Evolutionary conservation across 2,797 vertebrate genomes (phyloP), one percentile per base, ranked within the genome.

Genomic region (Remorina albescens): DNA sequence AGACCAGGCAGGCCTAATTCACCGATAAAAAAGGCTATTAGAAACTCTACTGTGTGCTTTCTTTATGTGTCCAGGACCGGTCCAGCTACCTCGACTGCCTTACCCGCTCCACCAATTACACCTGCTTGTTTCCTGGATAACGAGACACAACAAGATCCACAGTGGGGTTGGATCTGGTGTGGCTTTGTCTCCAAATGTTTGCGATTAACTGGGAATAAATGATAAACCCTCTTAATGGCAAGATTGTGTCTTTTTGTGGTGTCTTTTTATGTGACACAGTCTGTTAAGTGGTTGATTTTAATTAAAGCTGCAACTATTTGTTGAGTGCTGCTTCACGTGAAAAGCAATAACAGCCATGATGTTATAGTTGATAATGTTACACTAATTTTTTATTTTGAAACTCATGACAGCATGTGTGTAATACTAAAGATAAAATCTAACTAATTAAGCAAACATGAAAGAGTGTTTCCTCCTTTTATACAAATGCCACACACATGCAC

Each of bases 21-120:
- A 90, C 90, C 95, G 93, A 95, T 95, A 95, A 96, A 94, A 95
- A 97, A 96, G 90, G 93, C 91, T 90, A 95, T 95, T 95, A 95
- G 92, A 92, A 93, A 85, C 91, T 94, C 94, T 89, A 93, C 84
- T 89, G 94, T 92, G 90, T 86, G 80, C 91, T 96, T 95, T 46
- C 42, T 26, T 5, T 62, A 94, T 94, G 93, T 92, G 62, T 25
- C 94, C 94, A 96, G 95, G 83, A 88, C 78, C 95, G 95, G 94
- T 90, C 93, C 61, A 73, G 79, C 86, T 89, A 93, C 94, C 85
- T 92, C 82, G 92, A 96, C 89, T 93, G 94, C 91, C 89, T 94
- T 89, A 93, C 91, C 89, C 90, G 93, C 91, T 94, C 92, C 88
- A 92, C 93, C 94, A 95, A 95, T 96, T 93, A 88, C 82, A 94